Conservation (phyloP, 2,797 vertebrate genomes). For the Triplophysa bombifrons region DNA sequence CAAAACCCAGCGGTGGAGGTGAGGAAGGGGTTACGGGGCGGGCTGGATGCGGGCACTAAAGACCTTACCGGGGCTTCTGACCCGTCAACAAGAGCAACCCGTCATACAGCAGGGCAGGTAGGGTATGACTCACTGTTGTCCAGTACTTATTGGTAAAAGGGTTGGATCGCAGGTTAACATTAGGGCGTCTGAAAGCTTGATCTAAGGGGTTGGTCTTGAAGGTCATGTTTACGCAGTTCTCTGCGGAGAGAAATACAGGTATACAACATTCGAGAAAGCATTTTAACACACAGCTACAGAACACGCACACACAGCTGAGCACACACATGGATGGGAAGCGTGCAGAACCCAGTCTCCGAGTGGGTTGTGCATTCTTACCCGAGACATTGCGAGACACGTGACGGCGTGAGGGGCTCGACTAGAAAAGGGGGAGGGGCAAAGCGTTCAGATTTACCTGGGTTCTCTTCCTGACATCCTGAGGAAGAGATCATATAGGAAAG, state of each 20-base stretch:
- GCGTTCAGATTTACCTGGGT: conserved; percentile 90
- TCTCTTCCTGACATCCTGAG: conserved; percentile 99
- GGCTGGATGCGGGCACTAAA: conserved; percentile 62
- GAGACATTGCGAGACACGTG: conserved; percentile 57
- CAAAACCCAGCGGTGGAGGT: conserved; percentile 60
- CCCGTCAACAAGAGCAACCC: conserved; percentile 87
- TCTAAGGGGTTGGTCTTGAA: conserved; percentile 90
- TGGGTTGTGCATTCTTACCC: conserved; percentile 72
- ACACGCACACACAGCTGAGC: conserved; percentile 15
- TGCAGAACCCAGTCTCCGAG: conserved; percentile 70
- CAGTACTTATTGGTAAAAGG: conserved; percentile 83
- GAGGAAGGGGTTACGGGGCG: conserved; percentile 33
- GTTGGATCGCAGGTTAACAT: conserved; percentile 83
- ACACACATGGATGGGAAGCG: conserved; percentile 34
- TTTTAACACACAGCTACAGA: conserved; percentile 34
- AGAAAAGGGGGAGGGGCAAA: conserved; percentile 65
- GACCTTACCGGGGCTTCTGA: conserved; percentile 92
- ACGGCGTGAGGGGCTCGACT: conserved; percentile 56
- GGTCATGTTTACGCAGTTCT: conserved; percentile 80
- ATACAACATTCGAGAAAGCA: conserved; percentile 64
- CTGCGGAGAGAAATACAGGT: conserved; percentile 81
- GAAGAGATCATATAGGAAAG: conserved; percentile 99
- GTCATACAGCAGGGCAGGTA: conserved; percentile 84
- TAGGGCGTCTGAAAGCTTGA: conserved; percentile 84
- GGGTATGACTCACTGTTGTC: conserved; percentile 80